Base-by-base conservation (phyloP, 1,140 invertebrate genomes). In the Bombus impatiens region DNA sequence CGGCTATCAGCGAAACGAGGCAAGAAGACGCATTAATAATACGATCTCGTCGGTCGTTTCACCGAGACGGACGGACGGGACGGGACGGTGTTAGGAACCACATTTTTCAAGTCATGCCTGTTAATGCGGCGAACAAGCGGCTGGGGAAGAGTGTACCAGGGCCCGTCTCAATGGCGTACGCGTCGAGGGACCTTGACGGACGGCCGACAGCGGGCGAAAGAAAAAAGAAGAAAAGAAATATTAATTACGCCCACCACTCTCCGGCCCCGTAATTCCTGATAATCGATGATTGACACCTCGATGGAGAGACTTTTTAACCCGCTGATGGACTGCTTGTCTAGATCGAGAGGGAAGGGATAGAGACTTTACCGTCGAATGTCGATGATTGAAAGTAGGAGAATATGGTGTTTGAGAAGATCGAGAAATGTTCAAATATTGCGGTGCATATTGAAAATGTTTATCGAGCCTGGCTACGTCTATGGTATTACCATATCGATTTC, bases 91-190 rank as follows among this genome's bases (percentile, higher is more conserved):
- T 94, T 94, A 93, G 93, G 91, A 94, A 93, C 90, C 92, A 91
- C 92, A 94, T 94, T 94, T 94, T 94, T 94, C 93, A 93, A 94
- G 93, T 94, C 93, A 94, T 93, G 92, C 92, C 91, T 91, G 93
- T 93, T 94, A 94, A 94, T 94, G 93, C 92, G 91, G 90, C 84
- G 93, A 93, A 93, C 92, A 92, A 93, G 90, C 89, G 89, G 86
- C 28, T 71, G 13, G 77, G 68, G 74, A 37, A 25, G 18, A 22
- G 28, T n/a, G 42, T 74, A 42, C n/a, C 71, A 15, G 71, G 42
- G 37, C n/a, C 42, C 78, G 71, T 71, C 80, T 82, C 86, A 93
- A 88, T 92, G 92, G 92, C 91, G 92, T 87, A 84, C 86, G 83
- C 90, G 87, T 82, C 81, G 81, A 87, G 91, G 91, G 91, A 83